phyloP scores from a whole-genome alignment of 2,797 vertebrate genomes.

The Artibeus lituratus region DNA sequence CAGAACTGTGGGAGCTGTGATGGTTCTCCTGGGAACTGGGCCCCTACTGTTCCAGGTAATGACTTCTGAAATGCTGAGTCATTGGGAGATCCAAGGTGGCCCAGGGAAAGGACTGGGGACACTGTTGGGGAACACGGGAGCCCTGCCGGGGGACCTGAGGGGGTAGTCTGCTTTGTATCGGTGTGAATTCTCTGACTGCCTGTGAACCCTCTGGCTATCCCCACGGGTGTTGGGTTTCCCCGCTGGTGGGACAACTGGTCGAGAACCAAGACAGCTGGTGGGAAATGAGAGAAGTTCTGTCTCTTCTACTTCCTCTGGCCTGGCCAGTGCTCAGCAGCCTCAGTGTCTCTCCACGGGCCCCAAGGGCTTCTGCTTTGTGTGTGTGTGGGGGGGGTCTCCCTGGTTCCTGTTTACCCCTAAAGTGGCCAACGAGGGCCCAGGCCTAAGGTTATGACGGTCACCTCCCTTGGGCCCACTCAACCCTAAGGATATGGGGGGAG shows the following conservation, averaged over 20 bases:
- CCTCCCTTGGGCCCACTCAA: background rate
- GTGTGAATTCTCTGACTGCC: background rate
- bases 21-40: too few relatives aligned
- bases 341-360: background rate
- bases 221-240: background rate
- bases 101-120: background rate
- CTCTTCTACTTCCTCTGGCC: background rate
- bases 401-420: background rate
- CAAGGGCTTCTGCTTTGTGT: background rate
- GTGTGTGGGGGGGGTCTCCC: background rate
- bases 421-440: background rate
- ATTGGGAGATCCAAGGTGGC: background rate
- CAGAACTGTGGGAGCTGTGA: background rate
- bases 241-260: background rate
- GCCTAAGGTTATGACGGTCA: background rate
- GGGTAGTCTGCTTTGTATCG: background rate
- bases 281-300: background rate
- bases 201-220: background rate
- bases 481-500: background rate
- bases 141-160: background rate
- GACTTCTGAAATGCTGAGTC: background rate
- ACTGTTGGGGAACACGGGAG: background rate
- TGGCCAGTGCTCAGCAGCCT: background rate
- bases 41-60: background rate
- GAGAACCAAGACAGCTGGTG: background rate